A percentile compares a stretch with the other conserved stretches of the same genome.
phyloP scores from a whole-genome alignment of 2,888 invertebrate genomes.

The Lymantria dispar region DNA sequence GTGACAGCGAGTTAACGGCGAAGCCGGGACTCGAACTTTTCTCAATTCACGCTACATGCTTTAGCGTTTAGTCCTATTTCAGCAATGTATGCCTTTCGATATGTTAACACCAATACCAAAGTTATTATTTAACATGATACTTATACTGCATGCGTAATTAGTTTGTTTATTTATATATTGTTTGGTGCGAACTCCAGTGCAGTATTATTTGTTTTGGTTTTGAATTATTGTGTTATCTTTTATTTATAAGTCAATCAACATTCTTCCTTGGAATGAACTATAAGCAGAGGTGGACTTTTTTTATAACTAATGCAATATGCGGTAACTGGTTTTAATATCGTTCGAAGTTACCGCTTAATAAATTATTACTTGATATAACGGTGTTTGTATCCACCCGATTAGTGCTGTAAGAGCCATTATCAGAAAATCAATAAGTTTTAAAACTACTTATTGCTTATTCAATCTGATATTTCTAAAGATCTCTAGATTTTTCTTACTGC shows the following conservation, averaged over 20 bases:
- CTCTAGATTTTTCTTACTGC: constrained; percentile 43
- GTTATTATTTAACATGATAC: constrained; percentile 61
- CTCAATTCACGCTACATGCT: constrained; percentile 32
- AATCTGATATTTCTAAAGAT: constrained; percentile 44
- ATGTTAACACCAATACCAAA: constrained; percentile 76
- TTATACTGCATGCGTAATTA: constrained; percentile 53
- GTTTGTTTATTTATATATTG: constrained; percentile 49
- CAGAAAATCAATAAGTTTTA: constrained; percentile 26
- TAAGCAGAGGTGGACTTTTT: constrained; percentile 13
- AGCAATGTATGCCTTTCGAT: constrained; percentile 46
- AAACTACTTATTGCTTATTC: constrained; percentile 25
- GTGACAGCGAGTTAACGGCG: constrained; percentile 37
- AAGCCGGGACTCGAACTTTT: constrained; percentile 20
- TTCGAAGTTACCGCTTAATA: too few relatives aligned
- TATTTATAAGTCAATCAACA: constrained; percentile 29
- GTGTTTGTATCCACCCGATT: neutral
- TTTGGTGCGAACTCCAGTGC: constrained; percentile 50
- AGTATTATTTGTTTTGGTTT: constrained; percentile 54
- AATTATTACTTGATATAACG: too few relatives aligned
- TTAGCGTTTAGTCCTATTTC: constrained; percentile 32
- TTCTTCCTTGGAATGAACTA: constrained; percentile 24
- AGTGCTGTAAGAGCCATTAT: neutral
- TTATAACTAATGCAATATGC: neutral
- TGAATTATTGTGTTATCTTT: constrained; percentile 40
- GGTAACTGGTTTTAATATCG: too few relatives aligned